Percentiles rank a stretch among this genome's conserved stretches.
These are phyloP conservation scores for Eurois occulta DNA, from an alignment of 2,888 invertebrate genomes.

Conservation along the genomic window DNA sequence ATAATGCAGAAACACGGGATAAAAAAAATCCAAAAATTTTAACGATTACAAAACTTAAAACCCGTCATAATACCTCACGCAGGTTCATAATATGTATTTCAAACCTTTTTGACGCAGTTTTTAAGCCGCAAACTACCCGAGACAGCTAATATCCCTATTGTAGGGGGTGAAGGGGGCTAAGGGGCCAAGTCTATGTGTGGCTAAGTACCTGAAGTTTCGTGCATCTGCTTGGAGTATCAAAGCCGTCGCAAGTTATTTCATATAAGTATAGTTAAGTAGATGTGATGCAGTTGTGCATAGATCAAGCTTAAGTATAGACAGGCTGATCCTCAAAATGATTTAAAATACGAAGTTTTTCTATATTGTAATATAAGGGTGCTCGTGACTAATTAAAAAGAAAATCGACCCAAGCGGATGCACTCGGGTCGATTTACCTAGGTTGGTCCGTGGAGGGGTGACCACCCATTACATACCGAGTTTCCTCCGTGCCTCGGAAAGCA, in stretches of 20 bases:
- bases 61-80: background rate
- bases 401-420: too few relatives aligned
- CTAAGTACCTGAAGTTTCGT: slow-evolving; percentile 55
- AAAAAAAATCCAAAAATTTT: background rate
- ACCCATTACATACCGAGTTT: too few relatives aligned
- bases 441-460: too few relatives aligned
- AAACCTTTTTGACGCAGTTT: slow-evolving; percentile 25
- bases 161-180: slow-evolving; percentile 10
- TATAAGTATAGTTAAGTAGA: slow-evolving; percentile 42
- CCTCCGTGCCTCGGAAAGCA: too few relatives aligned
- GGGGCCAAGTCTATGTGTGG: slow-evolving; percentile 22
- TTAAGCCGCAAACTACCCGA: slow-evolving; percentile 46
- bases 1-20: too few relatives aligned
- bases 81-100: too few relatives aligned
- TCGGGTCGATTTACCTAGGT: too few relatives aligned
- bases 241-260: slow-evolving; percentile 54
- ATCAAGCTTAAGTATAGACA: slow-evolving; percentile 22
- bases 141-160: slow-evolving; percentile 57
- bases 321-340: background rate
- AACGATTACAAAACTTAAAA: background rate
- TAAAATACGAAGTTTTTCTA: background rate
- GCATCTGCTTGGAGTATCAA: slow-evolving; percentile 52
- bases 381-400: too few relatives aligned
- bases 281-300: slow-evolving; percentile 45
- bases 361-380: too few relatives aligned